Evolutionary conservation across 64 coral and sea anemone genomes (phyloP).

Genomic region (Dendronephthya gigantea): DNA sequence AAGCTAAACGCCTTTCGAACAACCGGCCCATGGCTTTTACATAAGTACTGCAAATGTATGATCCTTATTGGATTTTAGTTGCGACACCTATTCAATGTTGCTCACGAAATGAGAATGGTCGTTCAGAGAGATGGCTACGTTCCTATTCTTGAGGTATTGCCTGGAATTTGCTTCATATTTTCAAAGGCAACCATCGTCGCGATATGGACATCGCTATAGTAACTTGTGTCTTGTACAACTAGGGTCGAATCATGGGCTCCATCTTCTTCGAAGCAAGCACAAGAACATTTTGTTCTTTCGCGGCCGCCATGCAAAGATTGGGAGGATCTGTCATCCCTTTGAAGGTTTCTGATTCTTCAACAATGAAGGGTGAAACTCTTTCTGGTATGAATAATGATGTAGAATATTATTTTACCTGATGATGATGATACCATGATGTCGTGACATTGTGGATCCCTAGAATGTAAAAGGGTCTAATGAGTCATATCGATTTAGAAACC

Average conservation of each 20-base stretch:
- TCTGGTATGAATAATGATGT: no score
- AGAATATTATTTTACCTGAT: no score
- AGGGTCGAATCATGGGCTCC: constrained; percentile 90
- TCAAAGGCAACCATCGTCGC: no score
- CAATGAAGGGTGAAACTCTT: constrained; percentile 84
- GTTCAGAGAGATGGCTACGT: constrained; percentile 59
- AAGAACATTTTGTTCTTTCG: constrained; percentile 68
- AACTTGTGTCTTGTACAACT: background rate
- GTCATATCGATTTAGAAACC: no score
- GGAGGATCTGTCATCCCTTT: constrained; percentile 77
- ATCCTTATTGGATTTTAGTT: constrained; percentile 34
- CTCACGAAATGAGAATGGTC: constrained; percentile 71
- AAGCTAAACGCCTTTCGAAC: no score
- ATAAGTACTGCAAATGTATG: no score
- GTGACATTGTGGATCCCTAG: no score
- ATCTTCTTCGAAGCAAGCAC: constrained; percentile 93
- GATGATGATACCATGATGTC: no score
- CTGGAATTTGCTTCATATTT: no score
- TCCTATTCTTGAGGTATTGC: constrained; percentile 56
- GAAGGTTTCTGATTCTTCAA: constrained; percentile 74
- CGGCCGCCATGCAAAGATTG: constrained; percentile 87
- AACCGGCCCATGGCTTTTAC: no score
- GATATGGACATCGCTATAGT: background rate
- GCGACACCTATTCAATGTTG: constrained; percentile 73
- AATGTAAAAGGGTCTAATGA: no score